Evolutionary conservation across 2,888 invertebrate species (phyloP).

Genomic region (Spilarctia lutea): DNA sequence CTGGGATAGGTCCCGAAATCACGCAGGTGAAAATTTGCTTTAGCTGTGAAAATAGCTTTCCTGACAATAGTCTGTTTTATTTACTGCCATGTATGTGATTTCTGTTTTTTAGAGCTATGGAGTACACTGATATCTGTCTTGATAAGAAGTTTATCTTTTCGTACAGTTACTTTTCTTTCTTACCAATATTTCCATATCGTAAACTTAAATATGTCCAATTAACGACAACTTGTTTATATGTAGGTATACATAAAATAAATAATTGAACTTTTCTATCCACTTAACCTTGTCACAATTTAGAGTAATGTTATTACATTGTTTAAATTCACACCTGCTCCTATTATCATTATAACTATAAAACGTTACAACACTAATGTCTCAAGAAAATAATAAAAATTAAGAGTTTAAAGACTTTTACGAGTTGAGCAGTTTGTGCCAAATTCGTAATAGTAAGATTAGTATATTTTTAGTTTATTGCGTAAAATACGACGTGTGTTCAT

Average conservation of each 20-base stretch:
- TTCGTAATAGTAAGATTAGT: slow-evolving; percentile 42
- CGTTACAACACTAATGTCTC: slow-evolving; percentile 13
- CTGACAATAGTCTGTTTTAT: not conserved
- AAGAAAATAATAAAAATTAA: slow-evolving; percentile 42
- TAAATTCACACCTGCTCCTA: slow-evolving; percentile 17
- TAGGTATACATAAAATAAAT: not conserved
- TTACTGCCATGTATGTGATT: not conserved
- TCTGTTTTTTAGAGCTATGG: not conserved
- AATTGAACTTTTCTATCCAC: not conserved
- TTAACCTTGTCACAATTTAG: slow-evolving; percentile 2
- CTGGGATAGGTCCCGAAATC: no score
- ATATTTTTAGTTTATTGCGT: slow-evolving; percentile 47
- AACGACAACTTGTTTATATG: not conserved
- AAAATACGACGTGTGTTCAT: slow-evolving; percentile 31
- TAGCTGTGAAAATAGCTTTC: no score
- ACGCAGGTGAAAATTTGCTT: not conserved
- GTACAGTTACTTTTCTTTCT: not conserved
- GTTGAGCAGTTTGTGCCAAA: slow-evolving; percentile 41
- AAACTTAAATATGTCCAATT: not conserved
- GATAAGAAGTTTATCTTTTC: not conserved
- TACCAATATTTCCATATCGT: not conserved
- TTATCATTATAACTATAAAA: slow-evolving; percentile 19
- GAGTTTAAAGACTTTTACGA: slow-evolving; percentile 48
- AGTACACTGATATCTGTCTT: not conserved
- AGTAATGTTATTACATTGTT: slow-evolving; percentile 14